These are phyloP conservation scores for Aporrectodea caliginosa DNA, from an alignment of 1,140 invertebrate genomes.

Conservation along the genomic window DNA sequence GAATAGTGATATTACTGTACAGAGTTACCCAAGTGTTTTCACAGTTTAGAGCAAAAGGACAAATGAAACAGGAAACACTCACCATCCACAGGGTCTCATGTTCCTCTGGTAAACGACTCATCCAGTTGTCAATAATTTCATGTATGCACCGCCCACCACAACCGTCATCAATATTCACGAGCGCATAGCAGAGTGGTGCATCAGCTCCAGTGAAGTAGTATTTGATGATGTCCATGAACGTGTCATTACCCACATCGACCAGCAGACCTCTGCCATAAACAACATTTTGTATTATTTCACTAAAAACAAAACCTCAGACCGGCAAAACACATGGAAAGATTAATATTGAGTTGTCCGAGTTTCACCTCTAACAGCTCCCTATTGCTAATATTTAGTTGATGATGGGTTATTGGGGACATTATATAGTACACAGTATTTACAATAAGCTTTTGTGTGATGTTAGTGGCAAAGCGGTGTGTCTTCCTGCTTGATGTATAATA, in stretches of 20 bases:
- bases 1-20: too few relatives aligned
- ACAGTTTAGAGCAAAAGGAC: constrained; percentile 6
- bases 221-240: background rate
- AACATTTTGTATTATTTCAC: background rate
- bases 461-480: too few relatives aligned
- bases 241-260: constrained; percentile 9
- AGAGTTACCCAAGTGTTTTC: too few relatives aligned
- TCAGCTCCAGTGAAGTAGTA: constrained; percentile 25
- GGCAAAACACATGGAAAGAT: too few relatives aligned
- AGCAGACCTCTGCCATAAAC: constrained; percentile 13
- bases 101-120: constrained; percentile 21
- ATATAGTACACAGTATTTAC: background rate
- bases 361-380: background rate
- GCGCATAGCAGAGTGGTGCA: constrained; percentile 10
- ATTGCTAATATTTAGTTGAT: background rate
- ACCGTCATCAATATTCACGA: constrained; percentile 23
- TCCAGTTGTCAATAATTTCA: constrained; percentile 27
- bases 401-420: background rate
- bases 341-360: background rate
- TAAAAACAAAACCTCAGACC: background rate
- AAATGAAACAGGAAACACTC: constrained; percentile 14
- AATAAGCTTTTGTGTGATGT: too few relatives aligned
- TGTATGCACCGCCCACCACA: constrained; percentile 28
- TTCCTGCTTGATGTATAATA: too few relatives aligned
- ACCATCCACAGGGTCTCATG: constrained; percentile 30